Evolutionary conservation across 2,113 vertebrate genomes (phyloP).

Genomic region (Catagonus wagneri): DNA sequence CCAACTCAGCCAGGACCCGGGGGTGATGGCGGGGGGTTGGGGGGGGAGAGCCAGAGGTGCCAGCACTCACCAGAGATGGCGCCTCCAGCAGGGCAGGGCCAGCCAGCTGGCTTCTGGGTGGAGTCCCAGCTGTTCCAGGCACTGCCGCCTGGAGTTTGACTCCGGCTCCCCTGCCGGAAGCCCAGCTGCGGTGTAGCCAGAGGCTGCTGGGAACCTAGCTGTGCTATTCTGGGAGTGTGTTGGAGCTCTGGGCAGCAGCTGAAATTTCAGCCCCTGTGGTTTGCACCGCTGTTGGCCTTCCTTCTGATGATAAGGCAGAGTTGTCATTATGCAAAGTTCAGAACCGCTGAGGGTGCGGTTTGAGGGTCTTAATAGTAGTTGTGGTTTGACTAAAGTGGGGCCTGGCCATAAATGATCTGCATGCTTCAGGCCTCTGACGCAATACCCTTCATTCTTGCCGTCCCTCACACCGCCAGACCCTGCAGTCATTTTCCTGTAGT

Average conservation of each 20-base stretch:
- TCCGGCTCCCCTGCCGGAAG: conserved; percentile 50
- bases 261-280: conserved; percentile 68
- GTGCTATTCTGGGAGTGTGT: conserved; percentile 78
- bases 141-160: background rate
- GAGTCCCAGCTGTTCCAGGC: conserved; percentile 46
- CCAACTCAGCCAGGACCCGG: background rate
- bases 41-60: background rate
- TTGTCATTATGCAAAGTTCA: background rate
- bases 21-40: accelerated
- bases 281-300: background rate
- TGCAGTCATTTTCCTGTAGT: background rate
- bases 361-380: conserved; percentile 71
- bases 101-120: conserved; percentile 64
- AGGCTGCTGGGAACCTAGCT: conserved; percentile 67
- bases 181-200: background rate
- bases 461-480: background rate
- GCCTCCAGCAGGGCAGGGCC: background rate
- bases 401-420: background rate
- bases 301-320: conserved; percentile 58
- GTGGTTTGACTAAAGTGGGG: conserved; percentile 69
- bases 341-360: background rate
- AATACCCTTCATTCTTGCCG: background rate
- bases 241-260: conserved; percentile 43
- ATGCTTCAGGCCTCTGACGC: background rate
- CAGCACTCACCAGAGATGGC: background rate